Evolutionary conservation across 2,888 invertebrate species (phyloP), one percentile per base, ranked within the genome.

Genomic region (Cyrtodaria siliqua): DNA sequence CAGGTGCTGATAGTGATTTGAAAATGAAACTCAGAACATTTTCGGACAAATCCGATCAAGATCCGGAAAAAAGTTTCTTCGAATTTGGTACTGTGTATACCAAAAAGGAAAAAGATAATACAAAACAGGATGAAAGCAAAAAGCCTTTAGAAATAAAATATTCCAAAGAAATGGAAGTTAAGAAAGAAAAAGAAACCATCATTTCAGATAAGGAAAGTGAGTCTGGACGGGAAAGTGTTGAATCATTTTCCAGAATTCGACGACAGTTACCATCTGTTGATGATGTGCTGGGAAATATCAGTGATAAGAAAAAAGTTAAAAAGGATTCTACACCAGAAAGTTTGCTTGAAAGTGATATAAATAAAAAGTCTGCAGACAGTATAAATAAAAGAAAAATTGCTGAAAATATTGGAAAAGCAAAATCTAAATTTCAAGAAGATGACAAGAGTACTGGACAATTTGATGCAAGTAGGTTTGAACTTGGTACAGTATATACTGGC

Each of bases 21-120:
- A 44, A 44, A 20, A 6, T 20, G 23, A 57, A 40, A 42, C 40
- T 38, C 14, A 57, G 24, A 42, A 40, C 14, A 9, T 20, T 57
- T 23, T 18, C 20, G 23, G 63, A n/a, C 18, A 71, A 56, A 56
- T 44, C 29, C 14, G 70, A 70, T 27, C 49, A 63, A 52, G 23
- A 24, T 44, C 26, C 44, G 38, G 57, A 67, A 44, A 47, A 47
- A 6, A 18, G n/a, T 56, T 61, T 53, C 14, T 78, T 78, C 72
- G 78, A 78, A 69, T 78, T 78, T 61, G 72, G 78, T 23, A 72
- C 78, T n/a, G 78, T 78, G 3, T 78, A 62, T 69, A 42, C 55
- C n/a, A 78, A 78, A 55, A 70, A 70, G 49, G 70, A 70, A 71
- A 33, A 33, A 33, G 33, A 33, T 12, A 33, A 8, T 33, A 33